Base-by-base conservation (phyloP, 2,888 invertebrate genomes). In the Drepanosiphum platanoidis region DNA sequence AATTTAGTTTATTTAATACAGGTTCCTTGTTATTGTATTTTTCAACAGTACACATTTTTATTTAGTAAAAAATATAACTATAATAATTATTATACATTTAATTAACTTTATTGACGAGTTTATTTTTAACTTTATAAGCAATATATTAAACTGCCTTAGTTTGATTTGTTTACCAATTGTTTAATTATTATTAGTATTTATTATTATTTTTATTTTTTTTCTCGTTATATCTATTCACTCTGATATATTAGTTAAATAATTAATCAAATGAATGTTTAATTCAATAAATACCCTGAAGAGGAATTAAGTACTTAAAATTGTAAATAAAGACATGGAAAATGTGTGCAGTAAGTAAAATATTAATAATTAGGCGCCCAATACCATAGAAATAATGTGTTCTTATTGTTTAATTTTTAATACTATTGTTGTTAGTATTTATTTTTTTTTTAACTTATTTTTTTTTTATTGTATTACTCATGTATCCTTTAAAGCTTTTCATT, bases 321-420 rank as follows among this genome's bases (percentile, higher is more conserved):
- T 83, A 83, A 83, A 83, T 58, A 83, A 66, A 64, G 5, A 30
- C n/a, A 64, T 74, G 71, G n/a, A 72, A 72, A 61, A 72, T 72
- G 34, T 75, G 83, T 83, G 75, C 11, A 82, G 61, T 72, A 52
- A 68, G 5, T 71, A 58, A 79, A 46, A 46, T 58, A 72, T 71
- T 68, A 58, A 70, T 70, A 52, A 52, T 83, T 61, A 74, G 27
- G 11, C 64, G 42, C 4, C 46, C 66, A 70, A 74, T 83, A 83
- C 83, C 83, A 83, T 83, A 83, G 74, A 74, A 74, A 64, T 83
- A 83, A 74, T 86, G 79, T 79, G 79, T 79, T 80, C 72, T 86
- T 64, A 81, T 86, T 84, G 66, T 84, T 84, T 70, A 30, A 52
- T 79, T 82, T 74, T 82, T 42, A 30, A 32, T 79, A 42, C 36